Evolutionary conservation across 2,797 vertebrate genomes (phyloP).

Genomic region (Falco cherrug): DNA sequence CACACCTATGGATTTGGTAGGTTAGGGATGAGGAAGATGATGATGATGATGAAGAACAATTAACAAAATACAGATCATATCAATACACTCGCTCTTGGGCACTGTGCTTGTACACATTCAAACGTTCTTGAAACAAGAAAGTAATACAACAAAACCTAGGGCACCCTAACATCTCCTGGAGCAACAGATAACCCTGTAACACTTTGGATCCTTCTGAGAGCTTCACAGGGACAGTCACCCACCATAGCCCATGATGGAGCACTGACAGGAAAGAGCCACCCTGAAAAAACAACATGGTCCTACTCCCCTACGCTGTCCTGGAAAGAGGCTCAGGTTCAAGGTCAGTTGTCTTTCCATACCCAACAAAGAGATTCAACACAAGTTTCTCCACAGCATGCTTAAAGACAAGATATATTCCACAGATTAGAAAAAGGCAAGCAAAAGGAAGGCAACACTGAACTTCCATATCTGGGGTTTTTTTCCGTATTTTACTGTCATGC

Average conservation of each 20-base stretch:
- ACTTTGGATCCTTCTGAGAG: background rate
- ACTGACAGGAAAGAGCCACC: background rate
- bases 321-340: background rate
- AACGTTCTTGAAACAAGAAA: background rate
- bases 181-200: background rate
- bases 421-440: background rate
- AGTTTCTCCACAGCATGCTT: background rate
- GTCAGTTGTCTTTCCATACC: background rate
- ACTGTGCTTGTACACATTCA: background rate
- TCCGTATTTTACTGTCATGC: background rate
- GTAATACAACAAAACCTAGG: background rate
- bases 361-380: background rate
- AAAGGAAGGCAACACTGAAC: background rate
- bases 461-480: background rate
- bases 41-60: background rate
- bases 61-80: background rate
- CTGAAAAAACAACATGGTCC: fast-evolving
- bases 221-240: background rate
- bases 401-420: background rate
- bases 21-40: background rate
- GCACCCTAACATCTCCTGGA: background rate
- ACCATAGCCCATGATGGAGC: background rate
- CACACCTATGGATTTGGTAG: background rate
- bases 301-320: background rate
- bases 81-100: background rate